A percentile compares a stretch with the other conserved stretches of the same genome.
phyloP scores from a whole-genome alignment of 1,140 invertebrate genomes.

The Cydia pomonella region DNA sequence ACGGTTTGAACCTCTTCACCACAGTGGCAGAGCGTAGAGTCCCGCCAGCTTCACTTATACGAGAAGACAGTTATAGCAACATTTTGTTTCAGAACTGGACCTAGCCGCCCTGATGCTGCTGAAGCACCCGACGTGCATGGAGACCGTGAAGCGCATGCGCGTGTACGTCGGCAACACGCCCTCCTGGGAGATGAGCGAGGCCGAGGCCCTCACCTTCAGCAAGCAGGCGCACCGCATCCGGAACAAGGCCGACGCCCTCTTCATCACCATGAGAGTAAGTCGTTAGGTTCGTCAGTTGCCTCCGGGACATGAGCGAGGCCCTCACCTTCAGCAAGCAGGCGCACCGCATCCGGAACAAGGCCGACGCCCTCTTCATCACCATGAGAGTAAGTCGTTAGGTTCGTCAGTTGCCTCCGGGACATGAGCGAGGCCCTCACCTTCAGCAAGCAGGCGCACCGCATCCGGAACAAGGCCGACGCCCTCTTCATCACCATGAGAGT shows the following conservation, averaged over 20 bases:
- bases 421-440: slow-evolving; percentile 84
- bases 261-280: slow-evolving; percentile 83
- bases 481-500: slow-evolving; percentile 85
- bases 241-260: slow-evolving; percentile 84
- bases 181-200: slow-evolving; percentile 85
- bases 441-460: slow-evolving; percentile 83
- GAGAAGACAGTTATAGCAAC: too few species aligned
- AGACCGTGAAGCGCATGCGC: slow-evolving; percentile 87
- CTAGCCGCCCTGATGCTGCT: slow-evolving; percentile 90
- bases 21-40: too few species aligned
- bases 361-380: slow-evolving; percentile 83
- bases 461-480: slow-evolving; percentile 84
- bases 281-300: too few species aligned
- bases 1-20: too few species aligned
- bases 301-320: slow-evolving; percentile 85
- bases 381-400: slow-evolving; percentile 83
- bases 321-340: slow-evolving; percentile 85
- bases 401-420: too few species aligned
- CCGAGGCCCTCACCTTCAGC: slow-evolving; percentile 83
- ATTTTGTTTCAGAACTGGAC: slow-evolving; percentile 84
- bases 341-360: slow-evolving; percentile 84
- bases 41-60: too few species aligned
- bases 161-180: slow-evolving; percentile 88
- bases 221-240: slow-evolving; percentile 85
- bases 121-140: slow-evolving; percentile 91